These are phyloP conservation scores for Vesta saturnalis DNA, from an alignment of 2,888 invertebrate genomes.

Conservation along the genomic window DNA sequence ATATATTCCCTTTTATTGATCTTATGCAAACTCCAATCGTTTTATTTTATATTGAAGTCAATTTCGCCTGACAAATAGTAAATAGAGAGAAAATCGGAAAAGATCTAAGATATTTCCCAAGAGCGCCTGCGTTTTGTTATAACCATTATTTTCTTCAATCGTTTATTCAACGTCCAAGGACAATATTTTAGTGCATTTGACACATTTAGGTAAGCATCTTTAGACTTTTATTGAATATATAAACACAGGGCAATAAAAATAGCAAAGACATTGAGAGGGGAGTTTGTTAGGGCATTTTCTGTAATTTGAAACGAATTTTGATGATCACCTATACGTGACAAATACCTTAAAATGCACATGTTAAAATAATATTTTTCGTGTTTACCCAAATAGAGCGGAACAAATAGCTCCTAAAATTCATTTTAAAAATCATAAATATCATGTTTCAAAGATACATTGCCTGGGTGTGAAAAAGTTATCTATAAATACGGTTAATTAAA, in stretches of 20 bases:
- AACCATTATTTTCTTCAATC: constrained; percentile 51
- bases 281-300: constrained; percentile 3
- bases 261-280: constrained; percentile 35
- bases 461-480: too few relatives aligned
- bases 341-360: constrained; percentile 31
- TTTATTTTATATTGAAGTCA: constrained; percentile 57
- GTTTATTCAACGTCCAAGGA: constrained; percentile 53
- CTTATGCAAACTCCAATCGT: constrained; percentile 54
- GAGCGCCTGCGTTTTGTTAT: constrained; percentile 49
- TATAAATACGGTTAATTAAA: too few relatives aligned
- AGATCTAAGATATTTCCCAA: constrained; percentile 53
- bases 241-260: too few relatives aligned
- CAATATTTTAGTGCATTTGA: constrained; percentile 56
- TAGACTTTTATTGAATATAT: too few relatives aligned
- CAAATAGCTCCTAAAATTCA: not conserved
- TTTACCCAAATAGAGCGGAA: constrained; percentile 18
- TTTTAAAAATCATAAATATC: not conserved
- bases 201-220: constrained; percentile 52
- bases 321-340: constrained; percentile 36
- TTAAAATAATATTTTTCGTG: constrained; percentile 21
- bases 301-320: constrained; percentile 30
- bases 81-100: constrained; percentile 52
- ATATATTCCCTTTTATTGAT: constrained; percentile 38
- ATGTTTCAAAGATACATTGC: too few relatives aligned
- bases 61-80: constrained; percentile 55